Percentiles rank a stretch among this genome's conserved stretches.
Evolutionary conservation across 2,113 vertebrate genomes (phyloP).

Genomic region (Muntiacus muntjak): DNA sequence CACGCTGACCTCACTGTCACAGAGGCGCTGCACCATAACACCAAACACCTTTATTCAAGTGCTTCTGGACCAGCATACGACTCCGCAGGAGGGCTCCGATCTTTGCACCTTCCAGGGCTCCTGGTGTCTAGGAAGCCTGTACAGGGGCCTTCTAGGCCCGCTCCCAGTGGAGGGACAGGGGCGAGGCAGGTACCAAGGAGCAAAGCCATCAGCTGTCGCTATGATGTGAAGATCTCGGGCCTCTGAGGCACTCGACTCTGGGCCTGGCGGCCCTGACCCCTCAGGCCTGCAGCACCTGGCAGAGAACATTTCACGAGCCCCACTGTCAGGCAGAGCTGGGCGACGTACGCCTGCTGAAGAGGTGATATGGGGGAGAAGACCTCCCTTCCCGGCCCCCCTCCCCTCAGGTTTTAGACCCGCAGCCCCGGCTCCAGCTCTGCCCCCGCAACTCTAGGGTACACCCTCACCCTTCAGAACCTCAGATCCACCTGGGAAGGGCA

Average conservation of each 20-base stretch:
- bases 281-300: background rate
- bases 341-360: background rate
- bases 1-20: fast-evolving
- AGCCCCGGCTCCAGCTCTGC: background rate
- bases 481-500: background rate
- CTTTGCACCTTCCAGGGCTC: background rate
- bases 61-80: fast-evolving
- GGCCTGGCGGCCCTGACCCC: background rate
- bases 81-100: background rate
- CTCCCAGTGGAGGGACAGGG: background rate
- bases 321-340: background rate
- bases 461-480: background rate
- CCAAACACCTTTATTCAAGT: constrained; percentile 59
- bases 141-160: background rate
- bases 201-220: background rate
- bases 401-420: too few relatives aligned
- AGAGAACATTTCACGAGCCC: background rate
- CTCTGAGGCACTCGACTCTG: background rate
- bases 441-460: background rate
- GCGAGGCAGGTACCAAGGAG: background rate
- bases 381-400: background rate
- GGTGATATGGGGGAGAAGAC: fast-evolving
- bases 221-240: background rate
- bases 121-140: background rate
- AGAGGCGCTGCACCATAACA: background rate